Conservation (phyloP, 2,113 vertebrate genomes). For the Grallaria varia region DNA sequence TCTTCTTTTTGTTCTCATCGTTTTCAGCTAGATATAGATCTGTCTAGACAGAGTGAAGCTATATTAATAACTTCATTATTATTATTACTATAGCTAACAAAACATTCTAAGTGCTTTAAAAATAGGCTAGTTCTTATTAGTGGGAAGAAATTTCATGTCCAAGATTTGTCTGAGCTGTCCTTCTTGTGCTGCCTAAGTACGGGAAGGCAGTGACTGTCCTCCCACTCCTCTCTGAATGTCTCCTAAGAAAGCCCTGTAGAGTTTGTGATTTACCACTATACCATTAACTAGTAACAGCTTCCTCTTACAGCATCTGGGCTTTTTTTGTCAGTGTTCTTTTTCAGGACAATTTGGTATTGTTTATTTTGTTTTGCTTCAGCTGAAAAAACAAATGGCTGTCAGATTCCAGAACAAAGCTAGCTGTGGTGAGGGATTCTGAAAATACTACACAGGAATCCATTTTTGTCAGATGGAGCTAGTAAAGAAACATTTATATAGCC, state of each 20-base stretch:
- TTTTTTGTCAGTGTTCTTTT: background rate
- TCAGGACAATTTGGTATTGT: background rate
- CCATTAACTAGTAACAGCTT: background rate
- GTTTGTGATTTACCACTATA: background rate
- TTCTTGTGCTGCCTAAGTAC: background rate
- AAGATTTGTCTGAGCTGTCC: background rate
- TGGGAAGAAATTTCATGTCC: conserved; percentile 18
- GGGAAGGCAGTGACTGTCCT: background rate
- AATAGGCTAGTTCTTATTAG: background rate
- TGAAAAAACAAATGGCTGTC: conserved; percentile 3
- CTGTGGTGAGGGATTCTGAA: background rate
- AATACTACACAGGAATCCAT: background rate
- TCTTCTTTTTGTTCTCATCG: background rate
- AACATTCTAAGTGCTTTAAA: conserved; percentile 27
- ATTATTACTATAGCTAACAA: conserved; percentile 17
- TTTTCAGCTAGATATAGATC: conserved; percentile 32
- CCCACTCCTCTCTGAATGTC: background rate
- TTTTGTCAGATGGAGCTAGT: background rate
- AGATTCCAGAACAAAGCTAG: background rate
- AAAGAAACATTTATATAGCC: background rate
- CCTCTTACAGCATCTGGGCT: background rate
- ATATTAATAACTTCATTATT: conserved; percentile 38
- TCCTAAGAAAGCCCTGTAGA: background rate
- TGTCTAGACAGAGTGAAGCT: conserved; percentile 33
- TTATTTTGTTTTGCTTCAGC: background rate